These are phyloP conservation scores for Toxotes jaculatrix DNA, from an alignment of 2,113 vertebrate species.

Conservation along the genomic window DNA sequence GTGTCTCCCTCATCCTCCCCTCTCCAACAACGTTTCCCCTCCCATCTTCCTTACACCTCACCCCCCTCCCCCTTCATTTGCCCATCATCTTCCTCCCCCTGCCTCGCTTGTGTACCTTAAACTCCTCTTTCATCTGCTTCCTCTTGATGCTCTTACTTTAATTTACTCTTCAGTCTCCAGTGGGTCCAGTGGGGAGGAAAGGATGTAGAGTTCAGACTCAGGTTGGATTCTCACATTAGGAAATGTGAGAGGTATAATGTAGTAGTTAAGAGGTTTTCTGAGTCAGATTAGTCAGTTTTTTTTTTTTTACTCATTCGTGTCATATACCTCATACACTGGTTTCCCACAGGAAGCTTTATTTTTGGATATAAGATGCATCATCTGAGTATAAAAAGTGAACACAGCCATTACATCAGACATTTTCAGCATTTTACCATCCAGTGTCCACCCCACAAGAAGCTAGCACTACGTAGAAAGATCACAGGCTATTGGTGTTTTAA, in stretches of 20 bases:
- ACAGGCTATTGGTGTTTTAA: no score
- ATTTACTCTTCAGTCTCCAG: slow-evolving; percentile 34
- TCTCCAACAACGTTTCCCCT: slow-evolving; percentile 41
- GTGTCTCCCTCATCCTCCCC: slow-evolving; percentile 40
- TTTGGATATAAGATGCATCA: neutral
- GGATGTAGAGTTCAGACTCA: slow-evolving; percentile 30
- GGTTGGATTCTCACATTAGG: neutral
- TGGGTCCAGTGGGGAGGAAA: slow-evolving; percentile 21
- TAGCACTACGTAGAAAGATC: no score
- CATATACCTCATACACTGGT: no score
- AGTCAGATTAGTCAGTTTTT: neutral
- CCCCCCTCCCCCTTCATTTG: slow-evolving; percentile 21
- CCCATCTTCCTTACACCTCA: slow-evolving; percentile 23
- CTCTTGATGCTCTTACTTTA: slow-evolving; percentile 18
- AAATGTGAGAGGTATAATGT: neutral
- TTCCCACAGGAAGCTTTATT: neutral
- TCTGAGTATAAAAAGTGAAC: neutral
- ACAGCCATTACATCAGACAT: no score
- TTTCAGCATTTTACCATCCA: no score
- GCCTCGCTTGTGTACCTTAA: slow-evolving; percentile 13
- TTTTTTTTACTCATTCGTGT: neutral
- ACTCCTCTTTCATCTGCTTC: slow-evolving; percentile 40
- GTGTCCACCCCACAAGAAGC: no score
- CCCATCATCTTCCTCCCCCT: slow-evolving; percentile 48
- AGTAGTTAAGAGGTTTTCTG: neutral